Evolutionary conservation across 2,888 invertebrate genomes (phyloP).

Genomic region (Agrochola circellaris): DNA sequence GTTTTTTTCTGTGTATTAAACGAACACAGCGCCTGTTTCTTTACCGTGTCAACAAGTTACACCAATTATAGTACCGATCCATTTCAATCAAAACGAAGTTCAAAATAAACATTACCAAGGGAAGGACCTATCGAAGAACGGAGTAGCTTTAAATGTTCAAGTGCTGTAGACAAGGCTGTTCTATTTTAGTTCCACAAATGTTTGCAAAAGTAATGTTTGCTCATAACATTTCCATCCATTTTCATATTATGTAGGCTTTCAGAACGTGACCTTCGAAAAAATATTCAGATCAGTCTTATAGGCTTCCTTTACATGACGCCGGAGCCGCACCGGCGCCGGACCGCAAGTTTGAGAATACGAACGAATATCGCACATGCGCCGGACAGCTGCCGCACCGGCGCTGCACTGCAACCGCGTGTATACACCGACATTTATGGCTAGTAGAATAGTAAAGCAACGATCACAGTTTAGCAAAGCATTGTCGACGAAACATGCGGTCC

Average conservation of each 20-base stretch:
- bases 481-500: too few relatives aligned
- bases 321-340: too few relatives aligned
- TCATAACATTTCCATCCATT: conserved; percentile 22
- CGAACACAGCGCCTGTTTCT: background rate
- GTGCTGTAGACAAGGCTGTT: background rate
- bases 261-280: conserved; percentile 34
- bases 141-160: conserved; percentile 3
- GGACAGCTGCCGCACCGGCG: too few relatives aligned
- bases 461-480: too few relatives aligned
- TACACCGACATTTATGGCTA: too few relatives aligned
- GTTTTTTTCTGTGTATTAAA: background rate
- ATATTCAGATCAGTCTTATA: conserved; percentile 39
- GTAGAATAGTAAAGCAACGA: too few relatives aligned
- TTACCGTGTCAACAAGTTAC: background rate
- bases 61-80: background rate
- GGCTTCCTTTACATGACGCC: too few relatives aligned
- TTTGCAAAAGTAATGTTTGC: conserved; percentile 27
- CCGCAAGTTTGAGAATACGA: too few relatives aligned
- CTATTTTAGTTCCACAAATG: conserved; percentile 30
- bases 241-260: conserved; percentile 17
- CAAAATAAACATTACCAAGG: background rate
- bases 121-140: background rate
- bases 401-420: too few relatives aligned
- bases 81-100: background rate
- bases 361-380: too few relatives aligned